These are phyloP conservation scores for Lagopus leucura DNA, from an alignment of 2,113 vertebrate species.

Conservation along the genomic window DNA sequence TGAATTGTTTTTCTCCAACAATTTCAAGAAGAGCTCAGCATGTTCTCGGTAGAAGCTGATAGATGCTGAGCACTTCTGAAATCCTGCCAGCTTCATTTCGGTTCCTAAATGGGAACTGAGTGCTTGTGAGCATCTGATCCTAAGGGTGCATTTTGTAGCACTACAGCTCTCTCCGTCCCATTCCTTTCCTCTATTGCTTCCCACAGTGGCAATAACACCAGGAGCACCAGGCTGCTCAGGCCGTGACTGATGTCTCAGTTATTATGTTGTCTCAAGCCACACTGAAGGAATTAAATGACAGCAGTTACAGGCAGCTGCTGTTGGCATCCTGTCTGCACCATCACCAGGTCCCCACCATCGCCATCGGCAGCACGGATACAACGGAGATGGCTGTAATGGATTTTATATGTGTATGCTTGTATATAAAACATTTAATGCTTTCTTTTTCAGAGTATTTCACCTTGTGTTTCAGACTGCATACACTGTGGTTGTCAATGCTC, in stretches of 20 bases:
- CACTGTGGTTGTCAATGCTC: not conserved
- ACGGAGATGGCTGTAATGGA: not conserved
- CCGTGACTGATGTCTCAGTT: conserved; percentile 23
- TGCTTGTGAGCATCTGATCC: conserved; percentile 37
- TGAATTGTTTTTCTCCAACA: conserved; percentile 56
- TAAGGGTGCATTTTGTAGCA: conserved; percentile 42
- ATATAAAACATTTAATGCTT: not conserved
- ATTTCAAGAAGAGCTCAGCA: conserved; percentile 63
- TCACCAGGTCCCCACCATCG: not conserved
- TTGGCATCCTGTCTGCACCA: not conserved
- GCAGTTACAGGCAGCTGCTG: not conserved
- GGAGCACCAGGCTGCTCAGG: not conserved
- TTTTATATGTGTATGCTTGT: not conserved
- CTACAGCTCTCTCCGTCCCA: not conserved
- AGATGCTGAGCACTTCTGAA: conserved; percentile 66
- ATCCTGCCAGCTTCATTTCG: conserved; percentile 56
- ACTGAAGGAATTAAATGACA: not conserved
- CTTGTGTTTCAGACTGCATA: not conserved
- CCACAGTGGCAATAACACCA: not conserved
- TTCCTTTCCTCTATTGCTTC: not conserved
- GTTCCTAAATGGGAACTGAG: conserved; percentile 33
- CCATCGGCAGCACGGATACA: not conserved
- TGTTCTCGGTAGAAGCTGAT: conserved; percentile 66
- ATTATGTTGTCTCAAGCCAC: not conserved
- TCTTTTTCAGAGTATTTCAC: not conserved